A percentile compares a stretch with the other conserved stretches of the same genome.
Evolutionary conservation across 2,797 vertebrate species (phyloP).

Genomic region (Phrynocephalus guinanensis): DNA sequence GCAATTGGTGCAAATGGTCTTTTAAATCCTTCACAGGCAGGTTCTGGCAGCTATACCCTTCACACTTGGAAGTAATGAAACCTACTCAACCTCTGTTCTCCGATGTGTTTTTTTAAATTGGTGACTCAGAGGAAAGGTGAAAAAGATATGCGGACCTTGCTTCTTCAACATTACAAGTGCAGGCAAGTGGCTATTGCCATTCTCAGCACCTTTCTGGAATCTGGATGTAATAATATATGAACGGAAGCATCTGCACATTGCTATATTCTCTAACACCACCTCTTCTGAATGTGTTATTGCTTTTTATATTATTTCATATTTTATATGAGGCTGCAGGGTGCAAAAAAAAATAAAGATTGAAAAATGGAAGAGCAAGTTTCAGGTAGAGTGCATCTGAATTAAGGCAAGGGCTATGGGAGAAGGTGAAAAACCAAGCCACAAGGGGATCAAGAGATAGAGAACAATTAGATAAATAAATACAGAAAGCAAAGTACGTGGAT

Average conservation of each 20-base stretch:
- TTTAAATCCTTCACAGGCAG: slow-evolving; percentile 1
- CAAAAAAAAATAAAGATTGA: slow-evolving; percentile 71
- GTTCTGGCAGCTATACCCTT: neutral
- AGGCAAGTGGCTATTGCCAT: slow-evolving; percentile 65
- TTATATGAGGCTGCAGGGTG: slow-evolving; percentile 75
- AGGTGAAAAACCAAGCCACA: neutral
- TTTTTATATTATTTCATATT: slow-evolving; percentile 76
- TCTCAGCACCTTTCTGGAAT: slow-evolving; percentile 64
- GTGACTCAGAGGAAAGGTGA: slow-evolving; percentile 45
- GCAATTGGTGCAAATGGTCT: slow-evolving; percentile 17
- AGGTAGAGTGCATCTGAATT: slow-evolving; percentile 49
- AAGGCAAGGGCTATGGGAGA: slow-evolving; percentile 9
- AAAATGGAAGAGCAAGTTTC: slow-evolving; percentile 61
- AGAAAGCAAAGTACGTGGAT: neutral
- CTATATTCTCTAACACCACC: slow-evolving; percentile 68
- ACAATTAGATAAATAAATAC: neutral
- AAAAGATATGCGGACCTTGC: slow-evolving; percentile 44
- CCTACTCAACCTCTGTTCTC: slow-evolving; percentile 1
- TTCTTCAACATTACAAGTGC: slow-evolving; percentile 46
- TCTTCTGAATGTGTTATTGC: slow-evolving; percentile 77
- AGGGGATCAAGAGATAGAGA: neutral
- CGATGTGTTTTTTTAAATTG: slow-evolving; percentile 18
- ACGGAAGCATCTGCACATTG: slow-evolving; percentile 53
- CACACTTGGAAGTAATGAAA: slow-evolving; percentile 22
- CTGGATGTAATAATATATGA: slow-evolving; percentile 73